phyloP scores from a whole-genome alignment of 2,797 vertebrate genomes.

The Oophaga sylvatica region DNA sequence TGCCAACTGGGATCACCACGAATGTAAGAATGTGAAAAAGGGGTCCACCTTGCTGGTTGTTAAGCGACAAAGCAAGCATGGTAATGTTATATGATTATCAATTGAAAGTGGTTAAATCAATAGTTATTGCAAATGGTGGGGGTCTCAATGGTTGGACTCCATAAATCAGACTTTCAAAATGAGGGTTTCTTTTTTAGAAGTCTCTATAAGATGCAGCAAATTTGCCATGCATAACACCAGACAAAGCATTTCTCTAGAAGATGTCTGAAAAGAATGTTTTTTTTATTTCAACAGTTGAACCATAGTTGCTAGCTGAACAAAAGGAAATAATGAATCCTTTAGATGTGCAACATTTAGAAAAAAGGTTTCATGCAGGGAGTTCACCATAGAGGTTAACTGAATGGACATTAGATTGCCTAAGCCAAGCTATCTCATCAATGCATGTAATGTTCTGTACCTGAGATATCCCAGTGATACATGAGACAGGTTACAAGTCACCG shows the following conservation, averaged over 20 bases:
- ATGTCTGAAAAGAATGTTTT: slow-evolving; percentile 1
- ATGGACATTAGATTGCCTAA: slow-evolving; percentile 49
- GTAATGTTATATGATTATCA: too few relatives aligned
- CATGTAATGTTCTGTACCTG: slow-evolving; percentile 43
- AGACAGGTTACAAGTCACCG: slow-evolving; percentile 31
- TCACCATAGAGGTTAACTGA: slow-evolving; percentile 29
- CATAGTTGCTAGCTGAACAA: slow-evolving; percentile 2
- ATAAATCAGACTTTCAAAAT: too few relatives aligned
- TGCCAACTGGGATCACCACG: too few relatives aligned
- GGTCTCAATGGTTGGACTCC: too few relatives aligned
- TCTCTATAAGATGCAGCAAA: neutral
- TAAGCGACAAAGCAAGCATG: too few relatives aligned
- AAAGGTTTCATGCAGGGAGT: slow-evolving; percentile 28
- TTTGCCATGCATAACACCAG: neutral
- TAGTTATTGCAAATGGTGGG: too few relatives aligned
- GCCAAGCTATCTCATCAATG: slow-evolving; percentile 28
- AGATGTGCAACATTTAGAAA: slow-evolving; percentile 28
- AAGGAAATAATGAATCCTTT: slow-evolving; percentile 28
- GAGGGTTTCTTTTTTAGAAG: neutral
- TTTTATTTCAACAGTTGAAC: slow-evolving; percentile 5
- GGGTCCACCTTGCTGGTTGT: too few relatives aligned
- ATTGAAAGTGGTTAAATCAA: too few relatives aligned
- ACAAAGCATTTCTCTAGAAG: neutral
- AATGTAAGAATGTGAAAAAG: too few relatives aligned
- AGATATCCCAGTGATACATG: slow-evolving; percentile 27